phyloP scores from a whole-genome alignment of 2,113 vertebrate species.

The Colossoma macropomum region DNA sequence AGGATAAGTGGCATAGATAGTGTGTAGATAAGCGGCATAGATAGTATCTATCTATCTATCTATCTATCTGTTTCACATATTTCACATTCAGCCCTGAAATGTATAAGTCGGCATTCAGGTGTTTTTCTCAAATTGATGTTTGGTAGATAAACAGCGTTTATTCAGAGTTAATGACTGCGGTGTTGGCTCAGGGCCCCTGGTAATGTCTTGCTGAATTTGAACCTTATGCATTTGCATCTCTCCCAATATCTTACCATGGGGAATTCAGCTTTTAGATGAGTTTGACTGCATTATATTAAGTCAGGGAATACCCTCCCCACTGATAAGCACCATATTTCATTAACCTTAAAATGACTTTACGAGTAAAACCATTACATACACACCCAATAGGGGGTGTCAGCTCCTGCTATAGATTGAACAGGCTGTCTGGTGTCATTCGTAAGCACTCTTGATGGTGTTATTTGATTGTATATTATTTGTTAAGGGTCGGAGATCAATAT shows the following conservation, averaged over 20 bases:
- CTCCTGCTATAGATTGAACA: conserved; percentile 43
- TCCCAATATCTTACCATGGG: conserved; percentile 39
- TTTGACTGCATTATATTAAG: conserved; percentile 51
- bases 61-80: too few species aligned
- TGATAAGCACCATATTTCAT: conserved; percentile 50
- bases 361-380: conserved; percentile 29
- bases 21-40: too few species aligned
- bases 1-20: too few species aligned
- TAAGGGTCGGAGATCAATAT: conserved; percentile 52
- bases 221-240: conserved; percentile 46
- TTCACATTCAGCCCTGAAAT: background rate
- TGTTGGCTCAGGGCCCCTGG: conserved; percentile 30
- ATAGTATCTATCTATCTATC: too few species aligned
- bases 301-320: conserved; percentile 44
- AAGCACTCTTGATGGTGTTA: conserved; percentile 52
- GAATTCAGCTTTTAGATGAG: conserved; percentile 49
- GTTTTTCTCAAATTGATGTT: conserved; percentile 27
- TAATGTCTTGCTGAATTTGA: conserved; percentile 18
- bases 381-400: conserved; percentile 9
- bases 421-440: conserved; percentile 26
- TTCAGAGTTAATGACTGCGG: conserved; percentile 42
- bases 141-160: conserved; percentile 43
- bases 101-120: background rate
- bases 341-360: conserved; percentile 41
- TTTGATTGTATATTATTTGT: conserved; percentile 54